phyloP scores from a whole-genome alignment of 2,113 vertebrate genomes.

The Pelecanoides urinatrix region DNA sequence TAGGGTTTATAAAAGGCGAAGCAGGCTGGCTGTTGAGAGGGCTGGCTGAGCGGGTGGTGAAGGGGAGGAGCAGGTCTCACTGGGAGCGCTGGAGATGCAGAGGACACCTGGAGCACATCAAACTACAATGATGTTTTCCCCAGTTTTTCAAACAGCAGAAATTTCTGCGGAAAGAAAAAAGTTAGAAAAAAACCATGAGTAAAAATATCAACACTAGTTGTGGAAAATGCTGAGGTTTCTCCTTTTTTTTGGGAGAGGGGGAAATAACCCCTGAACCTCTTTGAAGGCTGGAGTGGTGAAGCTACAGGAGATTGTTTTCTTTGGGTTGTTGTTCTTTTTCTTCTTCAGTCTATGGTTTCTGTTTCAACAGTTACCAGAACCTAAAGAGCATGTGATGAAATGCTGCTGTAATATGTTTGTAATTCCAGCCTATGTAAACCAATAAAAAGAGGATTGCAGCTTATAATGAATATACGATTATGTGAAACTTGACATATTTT shows the following conservation, averaged over 20 bases:
- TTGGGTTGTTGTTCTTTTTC: conserved; percentile 31
- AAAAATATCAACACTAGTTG: neutral
- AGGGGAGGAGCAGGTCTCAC: neutral
- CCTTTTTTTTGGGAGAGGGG: neutral
- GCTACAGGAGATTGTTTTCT: conserved; percentile 37
- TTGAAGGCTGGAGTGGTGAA: neutral
- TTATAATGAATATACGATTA: conserved; percentile 59
- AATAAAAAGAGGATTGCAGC: conserved; percentile 69
- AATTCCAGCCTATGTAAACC: conserved; percentile 71
- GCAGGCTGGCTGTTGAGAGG: neutral
- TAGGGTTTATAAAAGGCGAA: neutral
- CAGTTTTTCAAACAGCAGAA: neutral
- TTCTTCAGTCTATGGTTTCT: conserved; percentile 17
- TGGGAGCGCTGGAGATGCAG: neutral
- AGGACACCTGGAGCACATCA: neutral
- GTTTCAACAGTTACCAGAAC: conserved; percentile 42
- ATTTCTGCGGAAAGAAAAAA: neutral
- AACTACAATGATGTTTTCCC: neutral
- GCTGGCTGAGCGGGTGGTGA: neutral
- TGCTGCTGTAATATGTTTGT: conserved; percentile 46
- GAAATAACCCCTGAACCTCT: neutral
- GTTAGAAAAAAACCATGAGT: neutral
- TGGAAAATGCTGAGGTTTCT: neutral
- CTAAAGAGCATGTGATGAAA: conserved; percentile 51
- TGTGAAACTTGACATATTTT: conserved; percentile 68